phyloP scores from a whole-genome alignment of 1,140 invertebrate species.

The Platorchestia sp. region DNA sequence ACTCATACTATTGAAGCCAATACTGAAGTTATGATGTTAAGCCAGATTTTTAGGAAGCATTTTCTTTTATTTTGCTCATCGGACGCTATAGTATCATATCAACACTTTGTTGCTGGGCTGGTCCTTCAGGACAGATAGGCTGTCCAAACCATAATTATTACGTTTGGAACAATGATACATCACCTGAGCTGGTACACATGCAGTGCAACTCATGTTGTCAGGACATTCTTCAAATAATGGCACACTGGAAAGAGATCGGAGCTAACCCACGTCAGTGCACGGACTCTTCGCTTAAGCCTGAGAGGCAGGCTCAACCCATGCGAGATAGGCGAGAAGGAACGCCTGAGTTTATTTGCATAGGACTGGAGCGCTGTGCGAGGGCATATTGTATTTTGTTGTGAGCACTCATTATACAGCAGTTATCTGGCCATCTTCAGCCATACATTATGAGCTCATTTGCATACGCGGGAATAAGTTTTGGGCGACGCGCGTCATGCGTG shows the following conservation, averaged over 20 bases:
- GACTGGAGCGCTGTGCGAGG: background rate
- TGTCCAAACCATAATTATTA: background rate
- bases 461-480: constrained; percentile 29
- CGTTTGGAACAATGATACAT: background rate
- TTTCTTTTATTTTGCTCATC: too few relatives aligned
- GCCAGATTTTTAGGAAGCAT: too few relatives aligned
- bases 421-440: constrained; percentile 49
- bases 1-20: too few relatives aligned
- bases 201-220: background rate
- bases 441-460: constrained; percentile 48
- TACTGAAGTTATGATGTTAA: too few relatives aligned
- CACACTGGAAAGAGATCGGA: background rate
- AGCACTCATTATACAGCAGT: constrained; percentile 48
- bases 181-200: background rate
- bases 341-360: constrained; percentile 23
- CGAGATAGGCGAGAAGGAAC: background rate
- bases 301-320: background rate
- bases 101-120: background rate
- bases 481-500: constrained; percentile 22
- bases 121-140: background rate
- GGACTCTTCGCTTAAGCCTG: too few relatives aligned
- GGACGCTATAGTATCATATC: too few relatives aligned
- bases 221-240: background rate
- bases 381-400: constrained; percentile 43
- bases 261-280: too few relatives aligned